These are phyloP conservation scores for Mythimna lalbum DNA, from an alignment of 2,888 invertebrate genomes.

Conservation along the genomic window DNA sequence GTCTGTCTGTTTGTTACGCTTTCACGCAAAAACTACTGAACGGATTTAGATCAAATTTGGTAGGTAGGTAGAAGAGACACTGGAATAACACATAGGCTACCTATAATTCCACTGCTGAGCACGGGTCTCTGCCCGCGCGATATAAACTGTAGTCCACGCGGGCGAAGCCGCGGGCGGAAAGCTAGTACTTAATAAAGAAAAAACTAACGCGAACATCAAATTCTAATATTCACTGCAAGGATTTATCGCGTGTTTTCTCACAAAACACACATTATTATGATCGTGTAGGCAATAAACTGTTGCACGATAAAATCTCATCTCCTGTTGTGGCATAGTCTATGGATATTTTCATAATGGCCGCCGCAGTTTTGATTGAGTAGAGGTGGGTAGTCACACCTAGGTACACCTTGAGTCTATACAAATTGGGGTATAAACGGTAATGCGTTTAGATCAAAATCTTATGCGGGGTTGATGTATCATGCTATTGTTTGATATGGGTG, in stretches of 20 bases:
- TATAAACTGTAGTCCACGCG: no score
- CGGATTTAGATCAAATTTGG: no score
- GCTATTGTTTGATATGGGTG: neutral
- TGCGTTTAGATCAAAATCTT: slow-evolving; percentile 27
- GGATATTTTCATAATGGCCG: slow-evolving; percentile 25
- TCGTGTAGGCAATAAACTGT: slow-evolving; percentile 50
- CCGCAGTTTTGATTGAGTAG: slow-evolving; percentile 34
- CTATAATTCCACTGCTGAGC: no score
- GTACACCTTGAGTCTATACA: slow-evolving; percentile 24
- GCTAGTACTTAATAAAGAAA: neutral
- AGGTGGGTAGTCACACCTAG: slow-evolving; percentile 23
- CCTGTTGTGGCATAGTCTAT: slow-evolving; percentile 48
- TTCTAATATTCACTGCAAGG: slow-evolving; percentile 21
- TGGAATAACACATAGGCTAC: no score
- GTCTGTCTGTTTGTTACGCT: no score
- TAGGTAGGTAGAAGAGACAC: no score
- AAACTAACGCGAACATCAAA: slow-evolving; percentile 25
- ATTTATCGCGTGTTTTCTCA: slow-evolving; percentile 44
- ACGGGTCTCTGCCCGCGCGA: no score
- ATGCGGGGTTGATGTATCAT: neutral
- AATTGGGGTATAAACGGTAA: slow-evolving; percentile 27
- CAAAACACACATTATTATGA: slow-evolving; percentile 36
- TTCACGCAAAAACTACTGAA: no score
- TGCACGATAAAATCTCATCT: slow-evolving; percentile 33
- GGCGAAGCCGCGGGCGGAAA: no score